Conservation (phyloP, 1,140 invertebrate genomes). For the Oncopodura yosiiana region DNA sequence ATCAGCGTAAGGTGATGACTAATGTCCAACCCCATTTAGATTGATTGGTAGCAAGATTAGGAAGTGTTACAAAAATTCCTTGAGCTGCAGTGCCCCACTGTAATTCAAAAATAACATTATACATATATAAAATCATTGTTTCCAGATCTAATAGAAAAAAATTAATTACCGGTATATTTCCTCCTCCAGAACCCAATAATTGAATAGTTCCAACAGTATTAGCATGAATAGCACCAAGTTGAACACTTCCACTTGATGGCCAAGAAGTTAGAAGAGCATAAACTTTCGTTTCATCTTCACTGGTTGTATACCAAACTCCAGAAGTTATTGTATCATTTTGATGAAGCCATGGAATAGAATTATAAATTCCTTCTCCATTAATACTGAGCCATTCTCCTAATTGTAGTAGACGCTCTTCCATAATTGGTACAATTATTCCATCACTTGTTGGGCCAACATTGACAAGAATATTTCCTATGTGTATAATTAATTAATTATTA, state of each 20-base stretch:
- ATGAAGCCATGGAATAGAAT: slow-evolving; percentile 59
- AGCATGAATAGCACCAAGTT: no score
- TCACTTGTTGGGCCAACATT: slow-evolving; percentile 86
- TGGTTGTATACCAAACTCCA: slow-evolving; percentile 51
- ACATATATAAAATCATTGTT: no score
- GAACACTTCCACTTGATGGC: no score
- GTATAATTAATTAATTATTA: no score
- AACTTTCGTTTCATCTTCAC: background rate
- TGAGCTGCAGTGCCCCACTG: slow-evolving; percentile 42
- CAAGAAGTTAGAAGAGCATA: no score
- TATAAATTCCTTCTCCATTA: slow-evolving; percentile 85
- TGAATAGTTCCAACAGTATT: no score
- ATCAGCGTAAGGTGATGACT: slow-evolving; percentile 7
- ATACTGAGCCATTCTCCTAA: slow-evolving; percentile 61
- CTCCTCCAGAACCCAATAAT: no score
- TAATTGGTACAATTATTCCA: slow-evolving; percentile 77
- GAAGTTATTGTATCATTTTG: slow-evolving; percentile 72
- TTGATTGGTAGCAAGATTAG: background rate
- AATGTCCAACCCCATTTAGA: slow-evolving; percentile 21
- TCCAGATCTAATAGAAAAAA: no score
- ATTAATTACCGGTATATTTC: no score
- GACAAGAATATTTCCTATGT: slow-evolving; percentile 61
- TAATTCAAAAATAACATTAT: slow-evolving; percentile 53
- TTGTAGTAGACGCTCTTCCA: slow-evolving; percentile 66
- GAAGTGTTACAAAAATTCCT: slow-evolving; percentile 1